Percentiles rank a stretch among this genome's conserved stretches.
Evolutionary conservation across 2,797 vertebrate genomes (phyloP).

Genomic region (Telmatherina bonti): DNA sequence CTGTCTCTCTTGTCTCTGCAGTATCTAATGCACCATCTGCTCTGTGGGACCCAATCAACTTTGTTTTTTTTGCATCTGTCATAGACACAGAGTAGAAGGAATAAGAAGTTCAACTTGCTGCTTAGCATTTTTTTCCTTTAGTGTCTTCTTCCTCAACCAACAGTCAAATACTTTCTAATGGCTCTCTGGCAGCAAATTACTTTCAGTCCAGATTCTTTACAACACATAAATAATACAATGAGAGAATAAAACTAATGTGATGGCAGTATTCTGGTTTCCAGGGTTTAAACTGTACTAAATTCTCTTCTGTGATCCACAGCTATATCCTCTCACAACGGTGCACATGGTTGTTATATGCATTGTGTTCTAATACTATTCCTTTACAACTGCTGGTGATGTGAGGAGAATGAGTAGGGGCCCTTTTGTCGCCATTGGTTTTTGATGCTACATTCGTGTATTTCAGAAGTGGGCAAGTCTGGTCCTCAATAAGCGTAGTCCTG

Average conservation of each 20-base stretch:
- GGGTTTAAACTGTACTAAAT: too few relatives aligned
- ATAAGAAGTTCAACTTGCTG: background rate
- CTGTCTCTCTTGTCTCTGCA: slow-evolving; percentile 1
- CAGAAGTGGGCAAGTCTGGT: too few relatives aligned
- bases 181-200: background rate
- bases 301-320: too few relatives aligned
- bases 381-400: background rate
- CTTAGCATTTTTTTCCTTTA: background rate
- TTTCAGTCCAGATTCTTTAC: background rate
- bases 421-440: background rate
- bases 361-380: too few relatives aligned
- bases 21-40: background rate
- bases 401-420: background rate
- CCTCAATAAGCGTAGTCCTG: too few relatives aligned
- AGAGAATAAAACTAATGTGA: too few relatives aligned
- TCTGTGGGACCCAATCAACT: background rate
- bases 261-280: too few relatives aligned
- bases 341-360: too few relatives aligned
- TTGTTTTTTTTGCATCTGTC: background rate
- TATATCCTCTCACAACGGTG: too few relatives aligned
- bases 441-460: background rate
- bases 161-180: background rate
- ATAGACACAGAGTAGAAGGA: background rate
- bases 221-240: background rate
- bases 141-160: background rate